Evolutionary conservation across 2,888 invertebrate species (phyloP).

Genomic region (Entomobrya multifasciata): DNA sequence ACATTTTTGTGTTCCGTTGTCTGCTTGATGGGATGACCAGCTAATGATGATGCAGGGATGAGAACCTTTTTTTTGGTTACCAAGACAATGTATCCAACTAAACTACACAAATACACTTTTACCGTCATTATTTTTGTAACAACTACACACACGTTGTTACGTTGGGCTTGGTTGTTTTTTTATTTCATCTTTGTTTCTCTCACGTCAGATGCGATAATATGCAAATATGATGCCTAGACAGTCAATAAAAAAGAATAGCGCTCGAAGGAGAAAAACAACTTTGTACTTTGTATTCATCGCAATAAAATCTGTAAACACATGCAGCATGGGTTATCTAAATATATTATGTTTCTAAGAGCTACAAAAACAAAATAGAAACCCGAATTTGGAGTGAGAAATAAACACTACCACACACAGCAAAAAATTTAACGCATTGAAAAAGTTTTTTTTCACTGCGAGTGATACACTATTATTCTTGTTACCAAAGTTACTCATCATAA

Average conservation of each 20-base stretch:
- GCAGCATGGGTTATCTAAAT: too few relatives aligned
- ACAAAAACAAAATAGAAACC: too few relatives aligned
- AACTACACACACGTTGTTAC: neutral
- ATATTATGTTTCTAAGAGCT: too few relatives aligned
- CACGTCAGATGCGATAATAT: conserved; percentile 42
- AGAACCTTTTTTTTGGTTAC: neutral
- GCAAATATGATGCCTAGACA: conserved; percentile 15
- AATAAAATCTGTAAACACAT: neutral
- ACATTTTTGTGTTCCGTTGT: neutral
- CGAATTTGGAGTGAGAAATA: conserved; percentile 20
- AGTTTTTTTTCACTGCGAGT: too few relatives aligned
- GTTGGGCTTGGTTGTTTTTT: conserved; percentile 43
- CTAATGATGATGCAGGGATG: conserved; percentile 26
- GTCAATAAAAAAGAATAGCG: neutral
- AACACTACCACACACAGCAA: neutral
- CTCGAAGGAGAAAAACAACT: neutral
- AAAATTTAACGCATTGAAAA: too few relatives aligned
- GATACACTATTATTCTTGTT: too few relatives aligned
- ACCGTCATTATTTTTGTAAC: too few relatives aligned
- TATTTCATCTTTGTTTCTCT: neutral
- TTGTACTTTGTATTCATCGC: neutral
- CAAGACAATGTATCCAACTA: neutral
- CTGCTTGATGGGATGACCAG: neutral
- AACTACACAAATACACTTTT: too few relatives aligned
- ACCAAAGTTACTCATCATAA: too few relatives aligned